Percentiles rank a stretch among this genome's conserved stretches.
Conservation (phyloP, 1,140 invertebrate genomes). For the Drosophila tani region DNA sequence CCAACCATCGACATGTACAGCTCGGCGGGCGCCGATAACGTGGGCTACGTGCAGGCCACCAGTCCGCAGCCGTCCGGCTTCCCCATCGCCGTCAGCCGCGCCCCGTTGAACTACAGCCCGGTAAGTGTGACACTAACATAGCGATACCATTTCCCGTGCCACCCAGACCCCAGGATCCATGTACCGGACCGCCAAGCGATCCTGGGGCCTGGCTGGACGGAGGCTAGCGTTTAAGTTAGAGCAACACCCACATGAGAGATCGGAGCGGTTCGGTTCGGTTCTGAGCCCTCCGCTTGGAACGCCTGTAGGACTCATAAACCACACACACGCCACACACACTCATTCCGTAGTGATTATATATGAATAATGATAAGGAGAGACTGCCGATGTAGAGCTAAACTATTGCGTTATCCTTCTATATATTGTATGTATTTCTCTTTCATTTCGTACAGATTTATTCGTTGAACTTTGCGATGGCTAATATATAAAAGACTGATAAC, state of each 20-base stretch:
- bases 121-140: constrained; percentile 87
- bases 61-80: constrained; percentile 96
- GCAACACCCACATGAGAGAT: constrained; percentile 31
- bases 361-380: constrained; percentile 37
- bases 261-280: constrained; percentile 9
- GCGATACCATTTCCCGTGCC: not conserved
- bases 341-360: constrained; percentile 29
- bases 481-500: constrained; percentile 85
- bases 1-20: constrained; percentile 95
- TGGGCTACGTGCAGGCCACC: constrained; percentile 96
- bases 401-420: constrained; percentile 74
- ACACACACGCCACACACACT: constrained; percentile 30
- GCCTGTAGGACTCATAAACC: constrained; percentile 3
- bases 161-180: constrained; percentile 1
- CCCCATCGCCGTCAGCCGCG: constrained; percentile 95
- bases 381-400: constrained; percentile 50
- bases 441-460: constrained; percentile 85
- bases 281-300: constrained; percentile 11
- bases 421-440: constrained; percentile 83
- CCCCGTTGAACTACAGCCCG: constrained; percentile 95
- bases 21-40: constrained; percentile 92
- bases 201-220: constrained; percentile 6
- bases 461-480: constrained; percentile 85
- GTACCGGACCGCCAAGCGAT: not conserved
- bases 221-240: constrained; percentile 16